Conservation (phyloP, 2,113 vertebrate species). For the Boulengeromyrus knoepffleri region DNA sequence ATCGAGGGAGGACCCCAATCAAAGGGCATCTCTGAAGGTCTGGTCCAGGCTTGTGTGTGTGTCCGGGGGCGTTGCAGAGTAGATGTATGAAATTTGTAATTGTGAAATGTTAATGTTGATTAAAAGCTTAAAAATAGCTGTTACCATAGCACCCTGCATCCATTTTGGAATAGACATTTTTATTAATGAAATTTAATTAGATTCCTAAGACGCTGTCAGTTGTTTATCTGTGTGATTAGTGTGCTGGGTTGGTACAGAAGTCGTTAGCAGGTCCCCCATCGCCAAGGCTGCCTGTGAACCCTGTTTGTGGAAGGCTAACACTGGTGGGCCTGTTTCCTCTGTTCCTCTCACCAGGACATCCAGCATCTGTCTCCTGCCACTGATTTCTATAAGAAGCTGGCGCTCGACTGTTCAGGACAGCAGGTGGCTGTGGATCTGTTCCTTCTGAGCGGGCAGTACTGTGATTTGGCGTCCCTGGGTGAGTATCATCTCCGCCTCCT, state of each 20-base stretch:
- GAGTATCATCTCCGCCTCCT: conserved; percentile 25
- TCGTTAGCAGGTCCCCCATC: background rate
- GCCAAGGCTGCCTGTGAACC: background rate
- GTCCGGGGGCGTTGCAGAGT: background rate
- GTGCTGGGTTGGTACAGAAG: background rate
- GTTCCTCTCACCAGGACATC: conserved; percentile 65
- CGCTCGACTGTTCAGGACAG: conserved; percentile 94
- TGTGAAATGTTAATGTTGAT: background rate
- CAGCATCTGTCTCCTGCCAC: conserved; percentile 84
- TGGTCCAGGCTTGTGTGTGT: background rate
- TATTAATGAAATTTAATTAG: background rate
- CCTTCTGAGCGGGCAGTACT: conserved; percentile 87
- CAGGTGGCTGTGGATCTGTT: conserved; percentile 94
- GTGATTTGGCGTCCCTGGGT: conserved; percentile 89
- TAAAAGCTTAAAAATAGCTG: background rate
- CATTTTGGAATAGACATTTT: background rate
- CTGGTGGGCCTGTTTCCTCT: background rate
- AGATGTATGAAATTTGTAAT: background rate
- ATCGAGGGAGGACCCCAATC: conserved; percentile 86
- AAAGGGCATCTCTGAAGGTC: conserved; percentile 83
- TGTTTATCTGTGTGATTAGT: background rate
- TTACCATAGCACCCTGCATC: background rate
- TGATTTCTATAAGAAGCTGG: conserved; percentile 97
- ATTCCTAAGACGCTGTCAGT: background rate
- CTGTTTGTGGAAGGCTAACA: background rate